Base-by-base conservation (phyloP, 2,113 vertebrate genomes). In the Albula glossodonta region DNA sequence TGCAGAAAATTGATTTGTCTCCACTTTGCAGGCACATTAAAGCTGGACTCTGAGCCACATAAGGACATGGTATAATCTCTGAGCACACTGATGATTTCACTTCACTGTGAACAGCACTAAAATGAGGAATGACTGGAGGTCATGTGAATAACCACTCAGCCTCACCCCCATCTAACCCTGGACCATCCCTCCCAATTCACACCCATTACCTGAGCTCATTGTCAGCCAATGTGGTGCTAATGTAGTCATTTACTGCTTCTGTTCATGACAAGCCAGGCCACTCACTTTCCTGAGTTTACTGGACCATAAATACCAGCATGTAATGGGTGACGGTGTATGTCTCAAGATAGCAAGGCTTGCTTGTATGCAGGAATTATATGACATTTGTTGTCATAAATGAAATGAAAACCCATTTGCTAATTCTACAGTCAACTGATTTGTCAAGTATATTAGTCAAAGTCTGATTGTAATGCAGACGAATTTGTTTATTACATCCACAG, bases 161-260 rank as follows among this genome's bases (percentile, higher is more conserved):
- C 74, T 78, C n/a, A 11, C 74, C n/a, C 10, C 74, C n/a, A 51
- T 70, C 57, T 83, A 8, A 41, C 11, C 31, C n/a, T 2, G 41
- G 25, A 41, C 60, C 60, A 66, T 12, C 11, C 78, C 81, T 50
- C n/a, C 74, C 79, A 78, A 48, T 83, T 80, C 41, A 22, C 84
- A 81, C 51, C 57, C 80, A 86, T 83, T 56, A 79, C 78, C 74
- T 31, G 10, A 53, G 50, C 84, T 66, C 51, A 70, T 82, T 80
- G 81, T 88, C 63, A 53, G 51, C 31, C 82, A 57, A 82, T 11
- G 48, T 66, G 84, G 56, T 57, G 78, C 15, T 81, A 87, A 83
- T 41, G 60, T 12, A 25, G 41, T 50, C 83, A 53, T 53, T 85
- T 86, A 83, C 57, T 11, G 41, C 17, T 49, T 79, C 49, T 79